Conservation (phyloP, 1,140 invertebrate species). For the Triops longicaudatus region DNA sequence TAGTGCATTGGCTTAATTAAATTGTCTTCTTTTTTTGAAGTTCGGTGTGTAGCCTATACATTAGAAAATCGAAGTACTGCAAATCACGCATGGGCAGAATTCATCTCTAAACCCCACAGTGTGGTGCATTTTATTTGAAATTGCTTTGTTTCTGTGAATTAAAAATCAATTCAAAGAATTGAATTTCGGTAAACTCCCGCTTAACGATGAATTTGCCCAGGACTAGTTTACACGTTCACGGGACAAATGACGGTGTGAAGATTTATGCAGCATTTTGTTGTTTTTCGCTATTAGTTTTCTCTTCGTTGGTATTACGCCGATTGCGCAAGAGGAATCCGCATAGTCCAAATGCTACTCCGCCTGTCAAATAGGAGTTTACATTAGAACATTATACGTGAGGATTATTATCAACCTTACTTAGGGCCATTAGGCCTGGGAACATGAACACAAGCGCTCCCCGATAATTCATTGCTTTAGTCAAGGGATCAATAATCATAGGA, state of each 20-base stretch:
- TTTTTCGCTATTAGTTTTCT: neutral
- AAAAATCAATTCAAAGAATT: no score
- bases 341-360: conserved; percentile 17
- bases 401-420: conserved; percentile 54
- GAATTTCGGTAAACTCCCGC: no score
- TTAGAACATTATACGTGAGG: neutral
- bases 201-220: no score
- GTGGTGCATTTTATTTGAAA: no score
- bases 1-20: no score
- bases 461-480: conserved; percentile 68
- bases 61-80: no score
- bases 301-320: neutral
- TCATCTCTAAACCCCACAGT: no score
- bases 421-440: conserved; percentile 72
- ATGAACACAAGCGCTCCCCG: conserved; percentile 72
- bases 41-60: no score
- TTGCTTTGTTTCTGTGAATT: no score
- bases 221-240: no score
- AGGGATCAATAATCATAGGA: conserved; percentile 75
- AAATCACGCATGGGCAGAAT: no score
- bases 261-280: neutral
- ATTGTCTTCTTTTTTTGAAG: no score
- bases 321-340: conserved; percentile 12
- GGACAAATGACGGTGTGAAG: neutral
- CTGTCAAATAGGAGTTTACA: neutral